Conservation (phyloP, 2,797 vertebrate species). For the Pantherophis alleghaniensis region DNA sequence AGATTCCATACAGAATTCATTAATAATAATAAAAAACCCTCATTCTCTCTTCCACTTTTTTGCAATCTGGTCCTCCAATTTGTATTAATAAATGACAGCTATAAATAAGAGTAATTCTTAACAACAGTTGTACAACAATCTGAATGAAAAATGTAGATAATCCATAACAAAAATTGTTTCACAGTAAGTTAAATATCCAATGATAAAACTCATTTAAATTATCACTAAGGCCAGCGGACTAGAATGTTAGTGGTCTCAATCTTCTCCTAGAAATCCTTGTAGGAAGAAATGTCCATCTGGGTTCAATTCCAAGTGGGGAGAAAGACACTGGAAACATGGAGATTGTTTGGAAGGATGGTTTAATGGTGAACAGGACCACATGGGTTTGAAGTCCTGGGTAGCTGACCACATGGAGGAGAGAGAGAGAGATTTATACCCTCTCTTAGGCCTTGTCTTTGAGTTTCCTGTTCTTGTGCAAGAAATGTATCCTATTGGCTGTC, state of each 20-base stretch:
- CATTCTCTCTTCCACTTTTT: constrained; percentile 12
- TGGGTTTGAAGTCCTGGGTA: too few species aligned
- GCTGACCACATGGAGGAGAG: too few species aligned
- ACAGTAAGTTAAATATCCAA: background rate
- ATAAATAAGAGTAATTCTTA: background rate
- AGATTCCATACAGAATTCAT: constrained; percentile 51
- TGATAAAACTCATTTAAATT: background rate
- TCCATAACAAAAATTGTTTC: constrained; percentile 10
- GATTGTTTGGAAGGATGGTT: too few species aligned
- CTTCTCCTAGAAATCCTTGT: background rate
- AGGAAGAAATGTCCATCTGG: too few species aligned
- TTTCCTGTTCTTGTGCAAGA: too few species aligned
- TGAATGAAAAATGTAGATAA: constrained; percentile 17
- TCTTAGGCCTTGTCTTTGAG: too few species aligned
- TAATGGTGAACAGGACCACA: too few species aligned
- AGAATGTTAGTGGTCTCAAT: background rate
- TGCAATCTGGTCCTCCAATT: constrained; percentile 55
- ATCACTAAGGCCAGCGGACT: background rate
- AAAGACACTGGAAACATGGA: too few species aligned
- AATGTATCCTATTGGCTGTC: too few species aligned
- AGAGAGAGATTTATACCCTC: too few species aligned
- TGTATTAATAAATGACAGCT: constrained; percentile 62
- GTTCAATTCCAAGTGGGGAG: too few species aligned
- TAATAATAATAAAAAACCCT: constrained; percentile 40
- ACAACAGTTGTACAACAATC: background rate